A percentile compares a stretch with the other conserved stretches of the same genome.
Conservation (phyloP, 2,888 invertebrate species). For the Sinelater perroti region DNA sequence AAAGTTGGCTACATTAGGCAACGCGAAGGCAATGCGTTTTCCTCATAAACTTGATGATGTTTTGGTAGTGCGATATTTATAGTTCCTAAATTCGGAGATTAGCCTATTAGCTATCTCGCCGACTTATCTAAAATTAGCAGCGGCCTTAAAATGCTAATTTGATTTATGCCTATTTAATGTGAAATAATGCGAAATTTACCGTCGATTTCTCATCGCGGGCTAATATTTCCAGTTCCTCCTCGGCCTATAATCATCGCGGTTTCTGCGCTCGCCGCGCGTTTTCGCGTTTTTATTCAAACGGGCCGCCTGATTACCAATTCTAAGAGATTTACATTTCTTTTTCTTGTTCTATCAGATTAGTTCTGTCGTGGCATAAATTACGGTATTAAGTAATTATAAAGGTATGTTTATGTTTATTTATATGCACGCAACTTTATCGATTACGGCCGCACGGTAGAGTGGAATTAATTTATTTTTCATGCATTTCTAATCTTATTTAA, state of each 20-base stretch:
- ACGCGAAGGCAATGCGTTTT: too few relatives aligned
- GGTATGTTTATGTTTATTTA: constrained; percentile 47
- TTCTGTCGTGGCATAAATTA: constrained; percentile 44
- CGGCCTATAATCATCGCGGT: not conserved
- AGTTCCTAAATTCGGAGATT: too few relatives aligned
- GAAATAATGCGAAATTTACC: too few relatives aligned
- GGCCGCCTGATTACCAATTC: constrained; percentile 33
- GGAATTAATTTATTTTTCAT: constrained; percentile 40
- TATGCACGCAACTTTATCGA: constrained; percentile 46
- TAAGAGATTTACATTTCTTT: constrained; percentile 37
- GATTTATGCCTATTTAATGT: too few relatives aligned
- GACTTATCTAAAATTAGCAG: too few relatives aligned
- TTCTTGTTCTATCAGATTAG: constrained; percentile 37
- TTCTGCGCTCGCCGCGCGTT: not conserved
- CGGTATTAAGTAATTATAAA: constrained; percentile 48
- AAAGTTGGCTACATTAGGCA: too few relatives aligned
- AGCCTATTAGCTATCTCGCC: too few relatives aligned
- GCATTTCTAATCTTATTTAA: constrained; percentile 37
- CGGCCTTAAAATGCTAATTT: too few relatives aligned
- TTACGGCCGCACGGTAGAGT: constrained; percentile 36
- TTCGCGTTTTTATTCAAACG: constrained; percentile 16
- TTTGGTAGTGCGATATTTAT: too few relatives aligned
- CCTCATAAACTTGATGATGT: too few relatives aligned
- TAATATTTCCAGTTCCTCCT: not conserved
- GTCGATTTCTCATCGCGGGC: not conserved